Conservation (phyloP, 2,113 vertebrate species). For the Erpornis zantholeuca region DNA sequence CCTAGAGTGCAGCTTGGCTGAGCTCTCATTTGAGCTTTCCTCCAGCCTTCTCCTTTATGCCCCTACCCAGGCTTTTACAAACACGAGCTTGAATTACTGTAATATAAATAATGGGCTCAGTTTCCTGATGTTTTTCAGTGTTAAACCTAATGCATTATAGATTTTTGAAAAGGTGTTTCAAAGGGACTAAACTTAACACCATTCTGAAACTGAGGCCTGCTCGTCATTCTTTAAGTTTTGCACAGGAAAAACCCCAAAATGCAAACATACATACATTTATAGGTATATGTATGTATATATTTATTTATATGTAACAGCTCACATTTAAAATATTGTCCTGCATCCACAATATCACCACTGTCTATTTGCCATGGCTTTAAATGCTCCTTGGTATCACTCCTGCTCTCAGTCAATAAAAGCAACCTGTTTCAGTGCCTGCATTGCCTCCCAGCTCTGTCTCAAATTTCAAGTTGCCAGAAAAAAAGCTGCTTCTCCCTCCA, state of each 20-base stretch:
- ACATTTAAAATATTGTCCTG: not conserved
- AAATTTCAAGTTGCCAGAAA: not conserved
- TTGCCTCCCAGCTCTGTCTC: not conserved
- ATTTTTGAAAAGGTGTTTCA: not conserved
- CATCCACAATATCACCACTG: not conserved
- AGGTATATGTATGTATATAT: accelerated
- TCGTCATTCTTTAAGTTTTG: not conserved
- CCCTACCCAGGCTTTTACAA: not conserved
- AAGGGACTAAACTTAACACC: not conserved
- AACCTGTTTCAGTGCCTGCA: not conserved
- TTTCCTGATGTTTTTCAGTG: not conserved
- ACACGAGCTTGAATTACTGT: not conserved
- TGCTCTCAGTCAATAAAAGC: not conserved
- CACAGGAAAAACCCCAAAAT: accelerated
- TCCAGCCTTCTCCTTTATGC: not conserved
- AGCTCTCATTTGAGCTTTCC: not conserved
- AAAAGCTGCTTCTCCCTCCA: not conserved
- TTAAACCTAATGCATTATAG: not conserved
- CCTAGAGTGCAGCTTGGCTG: not conserved
- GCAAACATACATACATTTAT: not conserved
- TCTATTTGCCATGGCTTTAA: not conserved
- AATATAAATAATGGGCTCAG: not conserved
- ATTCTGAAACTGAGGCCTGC: not conserved
- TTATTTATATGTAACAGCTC: not conserved
- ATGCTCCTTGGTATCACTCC: not conserved